Evolutionary conservation across 1,140 invertebrate genomes (phyloP).

Genomic region (Ditylenchus dipsaci): DNA sequence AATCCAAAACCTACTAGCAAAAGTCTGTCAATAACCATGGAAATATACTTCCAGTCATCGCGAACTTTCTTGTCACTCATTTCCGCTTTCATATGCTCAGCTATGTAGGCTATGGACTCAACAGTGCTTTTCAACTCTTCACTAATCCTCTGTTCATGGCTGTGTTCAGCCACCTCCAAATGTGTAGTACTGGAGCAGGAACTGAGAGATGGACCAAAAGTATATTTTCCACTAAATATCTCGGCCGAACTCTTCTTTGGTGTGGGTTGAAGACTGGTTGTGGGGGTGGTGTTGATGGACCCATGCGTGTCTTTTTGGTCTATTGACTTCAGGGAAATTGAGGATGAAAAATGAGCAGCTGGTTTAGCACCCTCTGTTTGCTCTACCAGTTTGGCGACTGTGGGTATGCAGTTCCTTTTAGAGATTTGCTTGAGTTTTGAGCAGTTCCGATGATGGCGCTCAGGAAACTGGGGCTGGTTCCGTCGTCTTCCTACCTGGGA

Average conservation of each 20-base stretch:
- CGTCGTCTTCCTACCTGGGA: constrained; percentile 33
- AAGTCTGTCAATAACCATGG: constrained; percentile 67
- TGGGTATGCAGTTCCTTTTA: constrained; percentile 64
- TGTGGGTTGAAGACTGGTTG: background rate
- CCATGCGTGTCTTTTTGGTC: too few relatives aligned
- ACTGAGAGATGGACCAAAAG: constrained; percentile 63
- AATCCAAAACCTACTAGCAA: constrained; percentile 49
- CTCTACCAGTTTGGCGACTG: too few relatives aligned
- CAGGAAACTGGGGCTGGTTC: constrained; percentile 16
- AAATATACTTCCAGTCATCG: constrained; percentile 99
- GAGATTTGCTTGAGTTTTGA: constrained; percentile 30
- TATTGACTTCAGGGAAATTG: too few relatives aligned
- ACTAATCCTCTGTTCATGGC: constrained; percentile 52
- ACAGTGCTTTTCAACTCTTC: constrained; percentile 57
- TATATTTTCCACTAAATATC: constrained; percentile 27
- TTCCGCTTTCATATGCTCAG: constrained; percentile 59
- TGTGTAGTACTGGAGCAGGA: constrained; percentile 67
- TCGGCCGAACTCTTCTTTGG: constrained; percentile 8
- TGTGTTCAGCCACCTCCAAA: constrained; percentile 83
- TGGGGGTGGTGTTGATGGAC: background rate
- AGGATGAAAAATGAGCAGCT: too few relatives aligned
- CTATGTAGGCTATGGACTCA: constrained; percentile 62
- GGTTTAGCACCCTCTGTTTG: too few relatives aligned
- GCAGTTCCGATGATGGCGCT: constrained; percentile 38
- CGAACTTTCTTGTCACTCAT: constrained; percentile 79